Evolutionary conservation across 2,888 invertebrate species (phyloP), one percentile per base, ranked within the genome.

Genomic region (Polietes domitor): DNA sequence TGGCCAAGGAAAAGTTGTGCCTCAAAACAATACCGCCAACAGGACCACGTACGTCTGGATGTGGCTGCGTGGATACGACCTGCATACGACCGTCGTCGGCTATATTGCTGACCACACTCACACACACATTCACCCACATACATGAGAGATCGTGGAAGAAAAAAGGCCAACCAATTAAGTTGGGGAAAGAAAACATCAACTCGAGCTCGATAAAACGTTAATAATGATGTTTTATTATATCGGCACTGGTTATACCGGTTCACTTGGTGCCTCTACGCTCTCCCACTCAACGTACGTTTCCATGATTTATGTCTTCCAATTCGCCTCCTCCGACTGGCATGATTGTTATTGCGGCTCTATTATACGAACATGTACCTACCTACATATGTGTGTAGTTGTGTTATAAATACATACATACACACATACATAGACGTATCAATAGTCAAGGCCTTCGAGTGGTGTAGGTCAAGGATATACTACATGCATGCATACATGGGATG

Each of bases 401-500:
- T 15, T 17, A 12, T 65, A n/a, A n/a, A 37, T 65, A 17, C 19
- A n/a, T 68, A 43, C 15, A 28, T 68, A 28, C 43, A 24, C 26
- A n/a, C n/a, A n/a, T n/a, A n/a, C n/a, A n/a, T n/a, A n/a, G n/a
- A 15, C 26, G 28, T 50, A 72, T 72, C 50, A 47, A 41, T 41
- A 58, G 55, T 50, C 28, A 58, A 43, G 55, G 58, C 73, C 55
- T 32, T 32, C n/a, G 37, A 63, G 32, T 63, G 71, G 75, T 72
- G 83, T 74, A 83, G 83, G 83, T 83, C 83, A 83, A 83, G 77
- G 80, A 73, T 83, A 73, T 26, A 43, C 41, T 77, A 43, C 58
- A 41, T 50, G 58, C 43, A 32, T 43, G 24, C 3, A 50, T 65
- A 74, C 15, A 26, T 19, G n/a, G n/a, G n/a, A 65, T 53, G 47